A percentile compares a stretch with the other conserved stretches of the same genome.
Evolutionary conservation across 2,888 invertebrate species (phyloP).

Genomic region (Xylota sylvarum): DNA sequence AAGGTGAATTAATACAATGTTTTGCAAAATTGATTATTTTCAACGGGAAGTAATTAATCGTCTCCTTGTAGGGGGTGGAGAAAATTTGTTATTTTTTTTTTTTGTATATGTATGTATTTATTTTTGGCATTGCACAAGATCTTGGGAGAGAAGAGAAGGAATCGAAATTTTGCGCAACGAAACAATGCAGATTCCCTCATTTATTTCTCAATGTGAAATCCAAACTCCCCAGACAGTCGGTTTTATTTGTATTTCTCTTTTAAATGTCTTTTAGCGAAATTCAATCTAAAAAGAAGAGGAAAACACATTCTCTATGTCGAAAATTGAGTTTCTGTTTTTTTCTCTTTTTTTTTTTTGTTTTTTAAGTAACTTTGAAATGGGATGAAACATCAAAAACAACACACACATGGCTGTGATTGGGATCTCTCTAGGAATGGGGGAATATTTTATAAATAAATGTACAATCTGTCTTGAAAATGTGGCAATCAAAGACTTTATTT

Average conservation of each 20-base stretch:
- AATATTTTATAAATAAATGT: constrained; percentile 29
- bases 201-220: constrained; percentile 37
- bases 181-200: constrained; percentile 8
- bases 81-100: background rate
- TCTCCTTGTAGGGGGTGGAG: background rate
- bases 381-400: constrained; percentile 50
- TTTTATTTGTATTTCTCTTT: background rate
- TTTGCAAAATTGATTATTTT: constrained; percentile 27
- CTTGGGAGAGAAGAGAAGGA: background rate
- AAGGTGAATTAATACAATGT: constrained; percentile 29
- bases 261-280: constrained; percentile 33
- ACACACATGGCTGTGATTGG: constrained; percentile 42
- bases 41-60: constrained; percentile 42
- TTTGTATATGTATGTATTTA: background rate
- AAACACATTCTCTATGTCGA: constrained; percentile 6
- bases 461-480: constrained; percentile 40
- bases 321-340: constrained; percentile 9
- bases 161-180: constrained; percentile 15
- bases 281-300: constrained; percentile 33
- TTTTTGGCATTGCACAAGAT: constrained; percentile 3
- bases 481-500: constrained; percentile 30
- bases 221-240: constrained; percentile 7
- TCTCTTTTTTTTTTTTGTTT: constrained; percentile 6
- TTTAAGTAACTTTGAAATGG: constrained; percentile 36
- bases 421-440: background rate